Percentiles rank a stretch among this genome's conserved stretches.
phyloP scores from a whole-genome alignment of 2,888 invertebrate genomes.

The Cylindroiulus punctatus region DNA sequence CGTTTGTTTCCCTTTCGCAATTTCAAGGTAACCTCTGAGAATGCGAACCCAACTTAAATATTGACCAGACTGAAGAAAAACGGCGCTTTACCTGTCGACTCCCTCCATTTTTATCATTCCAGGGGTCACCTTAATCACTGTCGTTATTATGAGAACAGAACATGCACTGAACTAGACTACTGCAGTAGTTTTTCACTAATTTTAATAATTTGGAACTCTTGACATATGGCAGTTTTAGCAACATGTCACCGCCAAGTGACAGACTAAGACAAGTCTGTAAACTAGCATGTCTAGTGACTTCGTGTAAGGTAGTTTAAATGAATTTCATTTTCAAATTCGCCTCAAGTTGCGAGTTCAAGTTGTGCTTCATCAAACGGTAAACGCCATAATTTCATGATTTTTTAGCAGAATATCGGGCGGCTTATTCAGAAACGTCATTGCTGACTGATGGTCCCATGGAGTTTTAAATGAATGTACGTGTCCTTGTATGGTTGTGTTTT shows the following conservation, averaged over 20 bases:
- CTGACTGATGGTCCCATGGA: not conserved
- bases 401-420: not conserved
- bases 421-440: not conserved
- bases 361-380: too few species aligned
- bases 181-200: too few species aligned
- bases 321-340: too few species aligned
- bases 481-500: not conserved
- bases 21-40: slow-evolving; percentile 31
- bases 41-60: not conserved
- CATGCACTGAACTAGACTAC: slow-evolving; percentile 2
- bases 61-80: not conserved
- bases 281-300: too few species aligned
- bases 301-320: too few species aligned
- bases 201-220: too few species aligned
- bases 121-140: slow-evolving; percentile 29
- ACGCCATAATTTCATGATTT: not conserved
- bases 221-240: too few species aligned
- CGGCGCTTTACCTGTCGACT: slow-evolving; percentile 19
- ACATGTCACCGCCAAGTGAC: too few species aligned
- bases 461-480: not conserved
- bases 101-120: not conserved
- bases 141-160: not conserved
- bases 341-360: too few species aligned
- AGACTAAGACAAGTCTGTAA: too few species aligned
- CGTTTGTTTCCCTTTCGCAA: slow-evolving; percentile 29